A percentile compares a stretch with the other conserved stretches of the same genome.
phyloP scores from a whole-genome alignment of 2,797 vertebrate genomes.

The Urosaurus nigricauda region DNA sequence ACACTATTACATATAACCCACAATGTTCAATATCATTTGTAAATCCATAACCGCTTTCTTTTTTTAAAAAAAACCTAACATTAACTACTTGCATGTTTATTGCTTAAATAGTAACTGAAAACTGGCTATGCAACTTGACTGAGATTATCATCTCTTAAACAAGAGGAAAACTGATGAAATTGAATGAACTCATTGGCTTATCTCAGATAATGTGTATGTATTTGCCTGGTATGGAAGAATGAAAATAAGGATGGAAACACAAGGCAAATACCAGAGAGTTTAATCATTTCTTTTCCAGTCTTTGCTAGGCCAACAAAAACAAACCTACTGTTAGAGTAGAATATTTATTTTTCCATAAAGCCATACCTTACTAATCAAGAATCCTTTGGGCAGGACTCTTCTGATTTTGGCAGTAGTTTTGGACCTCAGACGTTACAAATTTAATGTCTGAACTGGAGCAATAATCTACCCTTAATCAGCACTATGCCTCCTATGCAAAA shows the following conservation, averaged over 20 bases:
- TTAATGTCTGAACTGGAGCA: neutral
- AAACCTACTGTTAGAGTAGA: neutral
- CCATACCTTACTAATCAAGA: neutral
- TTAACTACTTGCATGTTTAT: neutral
- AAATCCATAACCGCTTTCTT: neutral
- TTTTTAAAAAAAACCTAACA: neutral
- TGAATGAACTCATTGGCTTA: neutral
- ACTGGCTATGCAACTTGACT: neutral
- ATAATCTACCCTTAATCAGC: neutral
- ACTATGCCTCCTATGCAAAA: neutral
- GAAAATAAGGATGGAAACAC: neutral
- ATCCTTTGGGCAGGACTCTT: neutral
- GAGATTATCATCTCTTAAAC: constrained; percentile 17
- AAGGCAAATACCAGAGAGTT: neutral
- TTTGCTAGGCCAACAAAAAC: constrained; percentile 5
- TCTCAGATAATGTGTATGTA: neutral
- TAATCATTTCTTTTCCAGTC: neutral
- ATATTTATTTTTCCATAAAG: constrained; percentile 6
- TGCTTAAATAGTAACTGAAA: constrained; percentile 13
- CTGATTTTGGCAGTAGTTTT: neutral
- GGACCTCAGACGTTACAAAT: neutral
- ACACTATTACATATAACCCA: neutral
- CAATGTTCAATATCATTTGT: neutral
- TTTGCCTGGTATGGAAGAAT: constrained; percentile 4
- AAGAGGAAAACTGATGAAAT: neutral